phyloP scores from a whole-genome alignment of 2,113 vertebrate genomes.

The Chamaetylas fuelleborni region DNA sequence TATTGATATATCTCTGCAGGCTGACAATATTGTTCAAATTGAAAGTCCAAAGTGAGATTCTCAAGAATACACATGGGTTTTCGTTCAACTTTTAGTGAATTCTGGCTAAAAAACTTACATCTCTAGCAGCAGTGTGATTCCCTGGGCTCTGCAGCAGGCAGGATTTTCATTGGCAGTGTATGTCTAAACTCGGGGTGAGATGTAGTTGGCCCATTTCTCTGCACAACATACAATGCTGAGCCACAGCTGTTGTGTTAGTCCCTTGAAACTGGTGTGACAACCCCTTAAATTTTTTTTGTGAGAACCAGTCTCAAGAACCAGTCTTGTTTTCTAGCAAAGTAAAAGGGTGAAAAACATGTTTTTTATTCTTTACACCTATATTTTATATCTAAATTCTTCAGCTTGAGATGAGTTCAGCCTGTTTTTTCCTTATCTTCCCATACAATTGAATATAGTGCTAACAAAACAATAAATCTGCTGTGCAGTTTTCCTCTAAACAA shows the following conservation, averaged over 20 bases:
- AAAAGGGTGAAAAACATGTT: not conserved
- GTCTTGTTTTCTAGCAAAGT: not conserved
- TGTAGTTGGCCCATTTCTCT: not conserved
- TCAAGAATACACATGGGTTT: not conserved
- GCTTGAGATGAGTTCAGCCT: not conserved
- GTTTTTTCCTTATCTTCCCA: not conserved
- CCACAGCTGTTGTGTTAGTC: not conserved
- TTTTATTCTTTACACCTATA: not conserved
- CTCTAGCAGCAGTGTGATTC: not conserved
- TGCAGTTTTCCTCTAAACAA: not conserved
- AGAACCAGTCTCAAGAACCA: not conserved
- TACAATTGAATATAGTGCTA: not conserved
- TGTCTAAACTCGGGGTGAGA: fast-evolving
- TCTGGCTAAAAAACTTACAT: not conserved
- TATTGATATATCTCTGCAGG: conserved; percentile 4
- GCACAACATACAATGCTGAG: not conserved
- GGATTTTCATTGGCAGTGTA: not conserved
- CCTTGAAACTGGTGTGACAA: not conserved
- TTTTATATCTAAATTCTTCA: not conserved
- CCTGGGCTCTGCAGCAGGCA: not conserved
- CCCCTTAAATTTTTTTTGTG: not conserved
- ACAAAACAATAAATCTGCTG: not conserved
- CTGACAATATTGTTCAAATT: not conserved
- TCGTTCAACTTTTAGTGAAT: not conserved
- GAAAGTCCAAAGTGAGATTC: not conserved